phyloP scores from a whole-genome alignment of 2,888 invertebrate species.

The Scaptomyza tumidula region DNA sequence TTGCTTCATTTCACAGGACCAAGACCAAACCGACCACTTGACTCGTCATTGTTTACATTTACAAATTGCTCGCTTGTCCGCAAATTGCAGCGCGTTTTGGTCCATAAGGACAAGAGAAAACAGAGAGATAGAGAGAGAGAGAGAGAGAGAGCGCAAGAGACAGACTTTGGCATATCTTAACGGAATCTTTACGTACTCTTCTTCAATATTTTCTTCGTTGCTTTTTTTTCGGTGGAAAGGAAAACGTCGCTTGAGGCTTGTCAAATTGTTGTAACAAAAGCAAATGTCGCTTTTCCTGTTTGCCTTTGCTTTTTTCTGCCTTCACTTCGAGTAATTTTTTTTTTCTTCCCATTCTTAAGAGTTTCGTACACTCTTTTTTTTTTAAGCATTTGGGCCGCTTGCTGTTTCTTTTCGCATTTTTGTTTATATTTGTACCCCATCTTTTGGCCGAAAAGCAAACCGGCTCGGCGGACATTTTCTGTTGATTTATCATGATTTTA shows the following conservation, averaged over 20 bases:
- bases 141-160: neutral
- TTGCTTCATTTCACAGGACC: constrained; percentile 4
- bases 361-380: constrained; percentile 33
- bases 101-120: constrained; percentile 23
- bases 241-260: constrained; percentile 62
- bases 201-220: constrained; percentile 15
- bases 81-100: constrained; percentile 67
- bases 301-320: constrained; percentile 53
- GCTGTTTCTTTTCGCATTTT: constrained; percentile 63
- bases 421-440: constrained; percentile 66
- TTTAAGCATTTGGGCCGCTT: constrained; percentile 68
- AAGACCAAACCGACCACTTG: constrained; percentile 61
- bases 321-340: constrained; percentile 22
- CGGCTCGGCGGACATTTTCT: constrained; percentile 33
- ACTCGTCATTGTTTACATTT: constrained; percentile 78
- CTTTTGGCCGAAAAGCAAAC: neutral
- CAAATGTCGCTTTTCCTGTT: constrained; percentile 78
- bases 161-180: constrained; percentile 52
- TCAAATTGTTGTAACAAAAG: constrained; percentile 73
- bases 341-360: constrained; percentile 6
- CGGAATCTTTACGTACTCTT: constrained; percentile 33
- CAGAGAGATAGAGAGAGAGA: neutral
- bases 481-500: constrained; percentile 80
- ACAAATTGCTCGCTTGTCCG: constrained; percentile 80
- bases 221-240: neutral